Base-by-base conservation (phyloP, 2,113 vertebrate genomes). In the Ailurus styani region DNA sequence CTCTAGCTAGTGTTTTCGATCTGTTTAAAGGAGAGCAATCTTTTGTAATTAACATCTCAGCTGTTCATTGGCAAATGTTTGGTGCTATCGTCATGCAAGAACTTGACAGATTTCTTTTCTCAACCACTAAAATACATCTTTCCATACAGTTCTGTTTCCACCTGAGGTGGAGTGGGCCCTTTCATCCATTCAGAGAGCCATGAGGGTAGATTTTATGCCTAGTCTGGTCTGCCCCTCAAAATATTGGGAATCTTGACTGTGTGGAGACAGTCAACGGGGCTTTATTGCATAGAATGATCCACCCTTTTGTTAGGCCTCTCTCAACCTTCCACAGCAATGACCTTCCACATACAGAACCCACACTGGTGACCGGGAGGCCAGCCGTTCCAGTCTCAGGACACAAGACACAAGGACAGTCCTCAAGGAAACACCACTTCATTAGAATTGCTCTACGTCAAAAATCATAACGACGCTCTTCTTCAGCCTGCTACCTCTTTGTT, bases 371-470 rank as follows among this genome's bases (percentile, higher is more conserved):
- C 0, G 1, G 47, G 1, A 27, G 42, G 54, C 64, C 17, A n/a
- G 73, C 23, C 27, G 27, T 29, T n/a, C 13, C 18, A 20, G 12
- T 57, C 57, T 85, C 77, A 10, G 0, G 1, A 75, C 40, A 21
- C 14, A 29, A 66, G 64, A 75, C 42, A 85, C 17, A 55, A 7
- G 0, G 60, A 18, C 1, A 54, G 23, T 29, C 68, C 14, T 40
- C 10, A 11, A 82, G 45, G 21, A 64, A 88, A 86, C 87, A 34
- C 11, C 25, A 34, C 25, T 68, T 79, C 9, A 57, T 47, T 18
- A 31, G 25, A 91, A 75, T 72, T 18, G 6, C 10, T 87, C 14
- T 45, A 45, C 52, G 87, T 93, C 86, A 81, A 90, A 95, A 42
- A 68, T 12, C 21, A 20, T 17, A 54, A 34, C 11, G 12, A 72